Base-by-base conservation (phyloP, 2,113 vertebrate species). In the Terrapene triunguis region DNA sequence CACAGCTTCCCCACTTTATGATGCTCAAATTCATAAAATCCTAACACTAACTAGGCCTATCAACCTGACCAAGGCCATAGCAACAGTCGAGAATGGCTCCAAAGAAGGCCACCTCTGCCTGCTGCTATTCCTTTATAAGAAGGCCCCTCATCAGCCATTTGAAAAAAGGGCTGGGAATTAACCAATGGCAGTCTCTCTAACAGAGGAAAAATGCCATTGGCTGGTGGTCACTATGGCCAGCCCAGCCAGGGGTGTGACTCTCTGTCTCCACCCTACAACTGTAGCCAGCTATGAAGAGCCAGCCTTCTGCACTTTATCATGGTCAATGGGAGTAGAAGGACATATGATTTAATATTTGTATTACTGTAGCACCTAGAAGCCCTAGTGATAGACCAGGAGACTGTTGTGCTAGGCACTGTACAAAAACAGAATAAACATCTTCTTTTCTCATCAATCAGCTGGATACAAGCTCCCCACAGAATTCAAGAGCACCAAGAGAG, bases 231-330 rank as follows among this genome's bases (percentile, higher is more conserved):
- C 19, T n/a, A 48, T 0, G 0, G 91, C 88, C 65, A 94, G 21
- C 53, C 91, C 76, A 90, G 35, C 27, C 54, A 87, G 50, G 53
- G 89, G 65, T 94, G 86, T 94, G 80, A 94, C 59, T 27, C 72
- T 25, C 42, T 27, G 13, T 78, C 24, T 78, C 10, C 10, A 47
- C 13, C 24, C 42, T 78, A 47, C 11, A 78, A 47, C 27, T 25
- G 42, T n/a, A 76, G 38, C 10, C 19, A 76, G 38, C 38, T 76
- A 5, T 44, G 72, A 74, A 24, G 5, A 42, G 21, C 21, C n/a
- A 74, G 44, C 38, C 74, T 25, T 14, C 5, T 44, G 47, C 22
- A 76, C 24, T 47, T 84, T 54, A 83, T 90, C 80, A 57, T 87
- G 10, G 69, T 94, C 90, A 90, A 38, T 76, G 82, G 85, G 76